Conservation (phyloP, 2,113 vertebrate species). For the Chamaetylas fuelleborni region DNA sequence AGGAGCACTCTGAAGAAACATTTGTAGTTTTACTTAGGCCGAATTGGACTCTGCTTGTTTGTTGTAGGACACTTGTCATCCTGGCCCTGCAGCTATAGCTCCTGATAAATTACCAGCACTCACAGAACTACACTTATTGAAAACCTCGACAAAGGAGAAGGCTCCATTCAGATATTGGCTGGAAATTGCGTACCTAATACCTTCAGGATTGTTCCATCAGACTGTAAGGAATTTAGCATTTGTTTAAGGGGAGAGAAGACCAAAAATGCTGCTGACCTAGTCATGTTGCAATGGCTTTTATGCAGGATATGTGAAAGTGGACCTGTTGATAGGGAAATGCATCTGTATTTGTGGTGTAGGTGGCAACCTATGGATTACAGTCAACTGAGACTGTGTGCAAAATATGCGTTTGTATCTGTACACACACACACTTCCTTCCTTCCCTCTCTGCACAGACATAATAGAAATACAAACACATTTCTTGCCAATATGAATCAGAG, state of each 20-base stretch:
- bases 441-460: neutral
- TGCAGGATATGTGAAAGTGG: neutral
- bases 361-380: neutral
- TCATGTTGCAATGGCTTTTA: neutral
- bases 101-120: neutral
- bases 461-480: neutral
- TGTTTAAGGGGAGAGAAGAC: neutral
- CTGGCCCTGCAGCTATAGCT: neutral
- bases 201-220: neutral
- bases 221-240: neutral
- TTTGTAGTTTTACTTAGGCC: neutral
- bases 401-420: neutral
- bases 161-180: neutral
- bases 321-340: neutral
- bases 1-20: neutral
- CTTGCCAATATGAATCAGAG: neutral
- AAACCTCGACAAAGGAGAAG: neutral
- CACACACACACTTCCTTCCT: neutral
- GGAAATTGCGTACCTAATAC: neutral
- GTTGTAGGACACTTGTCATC: neutral
- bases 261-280: neutral
- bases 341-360: neutral
- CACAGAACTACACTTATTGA: neutral
- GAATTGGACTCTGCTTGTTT: neutral
- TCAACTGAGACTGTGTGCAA: neutral